Conservation (phyloP, 2,888 invertebrate species). For the Phlogophora meticulosa region DNA sequence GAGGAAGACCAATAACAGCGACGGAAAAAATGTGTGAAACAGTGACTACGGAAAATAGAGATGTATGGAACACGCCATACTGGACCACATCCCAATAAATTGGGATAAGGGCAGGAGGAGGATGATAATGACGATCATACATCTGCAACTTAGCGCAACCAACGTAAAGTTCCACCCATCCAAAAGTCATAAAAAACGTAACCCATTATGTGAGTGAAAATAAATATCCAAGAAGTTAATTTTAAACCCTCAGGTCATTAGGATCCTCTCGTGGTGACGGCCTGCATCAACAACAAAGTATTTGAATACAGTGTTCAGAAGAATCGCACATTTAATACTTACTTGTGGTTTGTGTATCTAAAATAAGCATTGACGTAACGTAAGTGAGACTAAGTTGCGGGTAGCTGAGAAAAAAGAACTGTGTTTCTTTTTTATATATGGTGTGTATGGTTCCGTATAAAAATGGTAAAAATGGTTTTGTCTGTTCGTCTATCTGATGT, state of each 20-base stretch:
- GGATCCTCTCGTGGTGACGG: constrained; percentile 31
- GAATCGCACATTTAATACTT: constrained; percentile 41
- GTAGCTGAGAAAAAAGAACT: not conserved
- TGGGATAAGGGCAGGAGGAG: no score
- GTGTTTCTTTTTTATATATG: not conserved
- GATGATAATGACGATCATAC: no score
- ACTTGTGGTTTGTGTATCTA: constrained; percentile 15
- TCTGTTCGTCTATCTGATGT: no score
- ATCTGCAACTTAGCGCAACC: no score
- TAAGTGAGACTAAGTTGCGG: constrained; percentile 12
- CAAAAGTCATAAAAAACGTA: constrained; percentile 10
- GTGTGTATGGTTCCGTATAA: no score
- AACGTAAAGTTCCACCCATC: not conserved
- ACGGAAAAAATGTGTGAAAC: no score
- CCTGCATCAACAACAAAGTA: constrained; percentile 51
- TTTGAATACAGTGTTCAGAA: constrained; percentile 5
- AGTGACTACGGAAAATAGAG: no score
- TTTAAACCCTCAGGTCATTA: constrained; percentile 26
- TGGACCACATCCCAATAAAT: no score
- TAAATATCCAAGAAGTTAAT: constrained; percentile 16
- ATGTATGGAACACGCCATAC: no score
- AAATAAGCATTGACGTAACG: constrained; percentile 46
- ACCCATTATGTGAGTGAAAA: constrained; percentile 5
- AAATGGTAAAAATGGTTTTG: no score
- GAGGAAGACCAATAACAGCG: no score